phyloP scores from a whole-genome alignment of 2,888 invertebrate species.

The Cetonia aurata region DNA sequence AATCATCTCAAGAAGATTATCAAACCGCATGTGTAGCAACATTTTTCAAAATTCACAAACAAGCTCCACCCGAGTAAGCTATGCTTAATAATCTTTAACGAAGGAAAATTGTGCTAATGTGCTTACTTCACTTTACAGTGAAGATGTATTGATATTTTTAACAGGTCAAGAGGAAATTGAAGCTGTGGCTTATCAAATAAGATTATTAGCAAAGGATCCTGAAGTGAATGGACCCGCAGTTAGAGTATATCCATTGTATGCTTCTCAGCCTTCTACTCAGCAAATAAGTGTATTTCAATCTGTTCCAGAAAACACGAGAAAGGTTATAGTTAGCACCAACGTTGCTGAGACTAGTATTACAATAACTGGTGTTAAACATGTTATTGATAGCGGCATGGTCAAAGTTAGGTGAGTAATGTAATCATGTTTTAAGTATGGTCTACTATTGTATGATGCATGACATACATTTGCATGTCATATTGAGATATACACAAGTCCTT shows the following conservation, averaged over 20 bases:
- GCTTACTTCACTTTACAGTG: conserved; percentile 69
- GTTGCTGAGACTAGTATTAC: conserved; percentile 99
- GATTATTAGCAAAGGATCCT: conserved; percentile 77
- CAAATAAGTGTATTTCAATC: conserved; percentile 89
- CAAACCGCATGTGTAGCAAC: conserved; percentile 86
- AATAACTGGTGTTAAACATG: conserved; percentile 90
- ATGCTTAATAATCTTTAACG: background rate
- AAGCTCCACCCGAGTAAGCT: conserved; percentile 82
- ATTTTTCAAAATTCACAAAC: conserved; percentile 89
- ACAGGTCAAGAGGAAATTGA: conserved; percentile 99
- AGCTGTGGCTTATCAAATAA: conserved; percentile 80
- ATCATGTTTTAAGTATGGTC: conserved; percentile 11
- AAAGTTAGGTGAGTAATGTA: conserved; percentile 78
- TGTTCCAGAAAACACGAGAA: conserved; percentile 81
- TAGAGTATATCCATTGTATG: conserved; percentile 89
- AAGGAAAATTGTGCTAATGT: background rate
- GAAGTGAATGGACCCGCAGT: conserved; percentile 75
- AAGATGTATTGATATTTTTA: conserved; percentile 92
- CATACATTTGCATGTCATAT: too few species aligned
- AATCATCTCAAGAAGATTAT: conserved; percentile 84
- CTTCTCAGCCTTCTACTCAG: conserved; percentile 87
- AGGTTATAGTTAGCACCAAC: conserved; percentile 95
- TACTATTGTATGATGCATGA: too few species aligned
- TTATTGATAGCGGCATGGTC: conserved; percentile 93
- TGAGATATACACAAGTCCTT: too few species aligned